These are phyloP conservation scores for Heliocidaris erythrogramma DNA, from an alignment of 35 echinoderm and acorn worm species.

Conservation along the genomic window DNA sequence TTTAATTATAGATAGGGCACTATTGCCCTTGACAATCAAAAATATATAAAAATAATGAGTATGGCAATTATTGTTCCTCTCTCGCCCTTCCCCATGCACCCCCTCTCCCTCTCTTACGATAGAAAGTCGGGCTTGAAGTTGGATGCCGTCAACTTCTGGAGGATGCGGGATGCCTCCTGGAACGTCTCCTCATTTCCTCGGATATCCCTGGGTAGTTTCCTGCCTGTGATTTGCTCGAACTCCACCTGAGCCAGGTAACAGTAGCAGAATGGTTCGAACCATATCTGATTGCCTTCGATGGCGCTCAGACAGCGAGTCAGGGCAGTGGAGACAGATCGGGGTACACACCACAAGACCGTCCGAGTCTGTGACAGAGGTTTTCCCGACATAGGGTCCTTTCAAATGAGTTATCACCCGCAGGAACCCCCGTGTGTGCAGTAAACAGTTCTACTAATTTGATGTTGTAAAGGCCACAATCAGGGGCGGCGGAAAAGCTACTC, in stretches of 20 bases:
- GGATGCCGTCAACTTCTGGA: background rate
- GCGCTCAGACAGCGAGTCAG: background rate
- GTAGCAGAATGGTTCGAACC: background rate
- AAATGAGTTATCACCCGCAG: too few species aligned
- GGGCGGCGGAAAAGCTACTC: too few species aligned
- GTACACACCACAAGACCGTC: background rate
- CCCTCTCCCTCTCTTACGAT: background rate
- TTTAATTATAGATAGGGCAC: too few species aligned
- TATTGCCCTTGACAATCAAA: too few species aligned
- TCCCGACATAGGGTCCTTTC: background rate
- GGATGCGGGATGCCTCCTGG: background rate
- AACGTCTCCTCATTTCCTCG: background rate
- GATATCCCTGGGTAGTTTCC: background rate
- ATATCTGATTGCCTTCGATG: conserved; percentile 1
- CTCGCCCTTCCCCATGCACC: too few species aligned
- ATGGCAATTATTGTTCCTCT: too few species aligned
- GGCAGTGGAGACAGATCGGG: conserved; percentile 5
- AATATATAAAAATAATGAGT: too few species aligned
- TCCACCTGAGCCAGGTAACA: background rate
- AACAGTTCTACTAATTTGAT: too few species aligned
- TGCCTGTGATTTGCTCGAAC: background rate
- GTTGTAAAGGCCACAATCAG: too few species aligned
- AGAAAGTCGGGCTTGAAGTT: background rate
- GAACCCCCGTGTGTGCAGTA: too few species aligned
- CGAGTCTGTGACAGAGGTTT: background rate